Evolutionary conservation across 2,797 vertebrate species (phyloP).

Genomic region (Denticeps clupeoides): DNA sequence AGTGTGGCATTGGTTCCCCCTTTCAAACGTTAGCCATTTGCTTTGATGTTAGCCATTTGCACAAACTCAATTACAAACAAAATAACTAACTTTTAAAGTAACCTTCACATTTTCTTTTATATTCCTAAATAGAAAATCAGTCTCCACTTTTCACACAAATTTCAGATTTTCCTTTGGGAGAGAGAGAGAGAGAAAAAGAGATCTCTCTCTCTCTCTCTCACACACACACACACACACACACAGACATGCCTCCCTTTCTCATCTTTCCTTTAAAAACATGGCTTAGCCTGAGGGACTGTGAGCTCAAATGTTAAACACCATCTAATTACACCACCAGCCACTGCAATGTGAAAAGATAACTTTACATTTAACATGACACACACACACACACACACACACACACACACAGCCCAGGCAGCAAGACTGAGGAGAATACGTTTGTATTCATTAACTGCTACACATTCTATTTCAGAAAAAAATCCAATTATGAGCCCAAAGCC

Average conservation of each 20-base stretch:
- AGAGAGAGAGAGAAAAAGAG: too few relatives aligned
- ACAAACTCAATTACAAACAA: too few relatives aligned
- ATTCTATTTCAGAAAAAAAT: slow-evolving; percentile 21
- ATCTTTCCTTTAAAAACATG: background rate
- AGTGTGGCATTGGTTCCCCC: too few relatives aligned
- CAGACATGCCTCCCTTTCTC: background rate
- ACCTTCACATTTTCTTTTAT: too few relatives aligned
- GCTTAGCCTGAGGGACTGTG: background rate
- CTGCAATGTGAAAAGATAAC: slow-evolving; percentile 2
- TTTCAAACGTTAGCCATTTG: too few relatives aligned
- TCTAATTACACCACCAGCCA: slow-evolving; percentile 2
- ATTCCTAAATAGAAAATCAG: too few relatives aligned
- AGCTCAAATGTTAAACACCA: background rate
- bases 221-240: background rate
- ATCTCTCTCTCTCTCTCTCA: too few relatives aligned
- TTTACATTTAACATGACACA: background rate
- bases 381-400: background rate
- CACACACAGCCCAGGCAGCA: background rate
- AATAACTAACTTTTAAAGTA: too few relatives aligned
- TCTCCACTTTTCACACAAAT: too few relatives aligned
- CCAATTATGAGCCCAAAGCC: slow-evolving; percentile 31
- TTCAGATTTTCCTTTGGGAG: too few relatives aligned
- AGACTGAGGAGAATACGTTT: slow-evolving; percentile 15
- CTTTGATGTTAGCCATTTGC: too few relatives aligned
- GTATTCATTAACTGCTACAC: slow-evolving; percentile 20